Base-by-base conservation (phyloP, 92 coral and sea anemone species). In the Parazoanthus atlanticus region DNA sequence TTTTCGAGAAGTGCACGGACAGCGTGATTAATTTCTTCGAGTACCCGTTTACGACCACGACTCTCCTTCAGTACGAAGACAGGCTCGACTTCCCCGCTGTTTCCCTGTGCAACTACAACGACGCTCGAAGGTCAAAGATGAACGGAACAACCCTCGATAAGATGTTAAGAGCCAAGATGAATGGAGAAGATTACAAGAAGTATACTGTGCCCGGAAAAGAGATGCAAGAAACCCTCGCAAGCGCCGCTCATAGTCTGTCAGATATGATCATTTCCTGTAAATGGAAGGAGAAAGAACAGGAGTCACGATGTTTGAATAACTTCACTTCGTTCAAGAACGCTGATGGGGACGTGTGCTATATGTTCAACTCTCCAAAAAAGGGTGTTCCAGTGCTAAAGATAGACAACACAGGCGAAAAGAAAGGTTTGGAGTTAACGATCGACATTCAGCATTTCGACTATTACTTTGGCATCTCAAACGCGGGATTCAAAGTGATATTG, bases 1-100 rank as follows among this genome's bases (percentile, higher is more conserved):
- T 95, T 81, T 92, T 93, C 76, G 98, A 95, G 81, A 95, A 95
- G 70, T 93, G 98, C 79, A 90, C 92, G 40, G 96, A 91, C 28
- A 95, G 98, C 43, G 90, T 95, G 10, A 90, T 88, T 12, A 91
- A 89, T 69, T 95, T 78, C 86, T 95, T 95, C 43, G 91, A 93
- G 36, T 95, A 92, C 71, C 98, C 98, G 13, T 95, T 95, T 80
- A 93, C 98, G 5, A 95, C 98, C 3, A 93, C 98, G 29, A 95
- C 98, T 2, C 92, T 95, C 5, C 80, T 95, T 80, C 91, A 90
- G 47, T 93, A 95, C 89, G 94, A 89, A 38, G 92, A 92, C 64
- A 88, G 92, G 9, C 74, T 95, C 64, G 91, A 91, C 7, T 95
- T 95, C 65, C 98, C 98, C 7, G 95, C 96, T 21, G 83, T 95